Percentiles rank a stretch among this genome's conserved stretches.
phyloP scores from a whole-genome alignment of 2,888 invertebrate genomes.

The Torymus texanus region DNA sequence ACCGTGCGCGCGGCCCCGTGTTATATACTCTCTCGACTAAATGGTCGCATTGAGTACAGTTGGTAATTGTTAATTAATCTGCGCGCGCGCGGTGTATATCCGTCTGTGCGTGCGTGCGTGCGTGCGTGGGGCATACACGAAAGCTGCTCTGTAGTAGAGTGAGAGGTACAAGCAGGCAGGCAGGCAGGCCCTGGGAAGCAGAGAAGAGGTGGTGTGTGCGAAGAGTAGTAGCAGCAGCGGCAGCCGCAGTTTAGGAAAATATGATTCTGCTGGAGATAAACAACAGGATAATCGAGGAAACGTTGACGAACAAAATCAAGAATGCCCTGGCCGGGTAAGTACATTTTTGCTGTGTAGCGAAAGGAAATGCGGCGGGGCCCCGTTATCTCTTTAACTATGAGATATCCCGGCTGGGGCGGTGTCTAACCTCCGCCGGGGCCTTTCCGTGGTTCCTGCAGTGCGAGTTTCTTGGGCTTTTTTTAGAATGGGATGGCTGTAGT shows the following conservation, averaged over 20 bases:
- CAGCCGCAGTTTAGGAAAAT: not conserved
- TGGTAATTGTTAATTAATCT: conserved; percentile 70
- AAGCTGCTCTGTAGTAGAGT: not conserved
- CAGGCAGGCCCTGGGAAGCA: not conserved
- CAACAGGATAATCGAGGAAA: conserved; percentile 99
- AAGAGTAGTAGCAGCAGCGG: not conserved
- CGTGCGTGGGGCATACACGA: not conserved
- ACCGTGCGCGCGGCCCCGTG: too few species aligned
- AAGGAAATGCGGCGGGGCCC: too few species aligned
- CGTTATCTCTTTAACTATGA: not conserved
- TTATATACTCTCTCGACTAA: conserved; percentile 52
- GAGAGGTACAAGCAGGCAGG: not conserved
- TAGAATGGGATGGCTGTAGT: too few species aligned
- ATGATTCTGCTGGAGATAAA: conserved; percentile 98
- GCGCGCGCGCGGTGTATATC: conserved; percentile 8
- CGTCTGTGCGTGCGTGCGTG: too few species aligned
- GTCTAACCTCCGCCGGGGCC: conserved; percentile 59
- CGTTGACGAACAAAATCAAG: conserved; percentile 95
- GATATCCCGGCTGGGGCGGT: conserved; percentile 63
- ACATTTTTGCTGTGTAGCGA: not conserved
- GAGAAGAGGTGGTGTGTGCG: not conserved
- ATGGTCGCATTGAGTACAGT: conserved; percentile 66
- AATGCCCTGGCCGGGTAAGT: conserved; percentile 97
- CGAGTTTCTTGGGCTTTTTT: too few species aligned
- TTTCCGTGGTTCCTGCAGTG: not conserved